phyloP scores from a whole-genome alignment of 2,797 vertebrate species.

The Anabas testudineus region DNA sequence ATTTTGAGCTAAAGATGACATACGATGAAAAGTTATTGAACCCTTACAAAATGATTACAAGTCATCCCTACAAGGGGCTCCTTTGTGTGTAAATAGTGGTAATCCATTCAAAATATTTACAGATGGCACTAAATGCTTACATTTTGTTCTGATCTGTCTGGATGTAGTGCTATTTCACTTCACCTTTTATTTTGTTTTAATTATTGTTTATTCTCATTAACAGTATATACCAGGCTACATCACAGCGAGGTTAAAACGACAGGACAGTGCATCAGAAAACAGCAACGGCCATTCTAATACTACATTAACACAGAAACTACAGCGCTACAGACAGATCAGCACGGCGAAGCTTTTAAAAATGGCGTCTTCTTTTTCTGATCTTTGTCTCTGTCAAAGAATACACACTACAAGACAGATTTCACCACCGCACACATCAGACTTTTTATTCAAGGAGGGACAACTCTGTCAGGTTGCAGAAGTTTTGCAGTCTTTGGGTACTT shows the following conservation, averaged over 20 bases:
- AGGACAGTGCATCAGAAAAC: neutral
- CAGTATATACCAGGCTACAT: neutral
- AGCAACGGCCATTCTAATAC: neutral
- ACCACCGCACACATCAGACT: neutral
- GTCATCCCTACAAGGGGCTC: neutral
- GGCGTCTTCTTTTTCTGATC: neutral
- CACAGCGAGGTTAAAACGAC: neutral
- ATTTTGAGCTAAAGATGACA: neutral
- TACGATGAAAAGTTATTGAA: neutral
- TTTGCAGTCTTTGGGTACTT: too few relatives aligned
- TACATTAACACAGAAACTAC: neutral
- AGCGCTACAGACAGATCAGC: neutral
- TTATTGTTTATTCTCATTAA: too few relatives aligned
- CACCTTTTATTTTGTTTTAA: too few relatives aligned
- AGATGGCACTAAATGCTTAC: too few relatives aligned
- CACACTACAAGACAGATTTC: neutral
- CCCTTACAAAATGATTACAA: neutral
- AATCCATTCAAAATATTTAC: neutral
- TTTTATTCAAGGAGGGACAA: neutral
- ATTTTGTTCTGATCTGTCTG: neutral
- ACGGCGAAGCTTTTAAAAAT: neutral
- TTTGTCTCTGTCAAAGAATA: neutral
- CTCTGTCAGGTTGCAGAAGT: slow-evolving; percentile 10
- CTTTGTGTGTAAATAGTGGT: neutral
- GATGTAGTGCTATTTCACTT: neutral